Percentiles rank a stretch among this genome's conserved stretches.
Evolutionary conservation across 2,797 vertebrate genomes (phyloP).

Genomic region (Rallus crepitans): DNA sequence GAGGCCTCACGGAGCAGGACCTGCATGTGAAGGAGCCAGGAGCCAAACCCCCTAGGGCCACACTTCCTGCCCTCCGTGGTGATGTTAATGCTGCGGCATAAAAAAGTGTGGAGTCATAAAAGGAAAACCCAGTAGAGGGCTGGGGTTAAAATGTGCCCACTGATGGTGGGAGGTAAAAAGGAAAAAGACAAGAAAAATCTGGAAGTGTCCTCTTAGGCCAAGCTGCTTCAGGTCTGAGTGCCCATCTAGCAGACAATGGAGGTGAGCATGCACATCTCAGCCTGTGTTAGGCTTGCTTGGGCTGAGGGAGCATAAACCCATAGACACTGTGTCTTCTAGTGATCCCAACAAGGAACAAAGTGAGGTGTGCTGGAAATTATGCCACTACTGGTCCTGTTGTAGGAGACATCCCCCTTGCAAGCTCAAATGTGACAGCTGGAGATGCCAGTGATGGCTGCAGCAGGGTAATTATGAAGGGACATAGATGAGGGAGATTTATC

Average conservation of each 20-base stretch:
- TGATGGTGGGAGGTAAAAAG: too few relatives aligned
- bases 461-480: not conserved
- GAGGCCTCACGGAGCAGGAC: not conserved
- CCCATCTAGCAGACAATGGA: not conserved
- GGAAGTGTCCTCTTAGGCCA: not conserved
- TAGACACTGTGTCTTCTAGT: not conserved
- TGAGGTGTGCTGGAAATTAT: not conserved
- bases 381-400: not conserved
- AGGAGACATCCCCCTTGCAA: not conserved
- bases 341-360: not conserved
- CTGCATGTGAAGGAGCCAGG: rapidly evolving
- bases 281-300: not conserved
- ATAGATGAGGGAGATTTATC: not conserved
- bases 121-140: not conserved
- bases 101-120: not conserved
- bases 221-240: not conserved
- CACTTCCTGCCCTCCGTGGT: not conserved
- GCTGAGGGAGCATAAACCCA: not conserved
- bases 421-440: not conserved
- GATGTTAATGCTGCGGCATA: not conserved
- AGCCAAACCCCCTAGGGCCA: not conserved
- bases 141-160: not conserved
- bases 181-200: not conserved
- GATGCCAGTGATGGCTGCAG: not conserved
- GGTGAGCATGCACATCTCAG: not conserved